Base-by-base conservation (phyloP, 2,888 invertebrate species). In the Hypomecis atomaria region DNA sequence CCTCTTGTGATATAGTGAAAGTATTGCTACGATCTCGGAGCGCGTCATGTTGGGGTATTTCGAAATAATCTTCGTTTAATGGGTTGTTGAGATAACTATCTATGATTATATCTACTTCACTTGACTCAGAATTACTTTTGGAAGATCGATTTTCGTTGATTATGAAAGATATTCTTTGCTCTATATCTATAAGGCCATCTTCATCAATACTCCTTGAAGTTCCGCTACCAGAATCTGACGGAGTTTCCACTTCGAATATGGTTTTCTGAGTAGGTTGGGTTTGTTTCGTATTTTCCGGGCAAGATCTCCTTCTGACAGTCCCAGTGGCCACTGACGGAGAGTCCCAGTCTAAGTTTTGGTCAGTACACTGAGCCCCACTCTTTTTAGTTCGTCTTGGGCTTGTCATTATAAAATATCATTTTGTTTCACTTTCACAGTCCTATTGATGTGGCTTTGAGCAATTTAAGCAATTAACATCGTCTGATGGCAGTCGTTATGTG, bases 301-400 rank as follows among this genome's bases (percentile, higher is more conserved):
- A 90, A 38, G 93, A 90, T 59, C 95, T 94, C 70, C 96, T 91
- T 71, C 95, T 96, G 4, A 96, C 95, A 1, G 96, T 96, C 10
- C 96, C 96, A 0, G 96, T 96, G 79, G 94, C 94, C 38, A 94
- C 89, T 34, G 95, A 96, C 43, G 96, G 95, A 34, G 95, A 95
- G 82, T 96, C 96, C 96, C 96, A 96, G 81, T 96, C 96, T 70
- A 95, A 79, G 71, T 83, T 86, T 75, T 85, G 89, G 62, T 84
- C 76, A 70, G 82, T 76, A 82, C 88, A 86, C 79, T 88, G 89
- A 77, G 83, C 84, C 69, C 80, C 84, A 86, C 80, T 84, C 71
- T 89, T 90, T 87, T 88, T 90, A 76, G 85, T 84, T 77, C 89
- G 90, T 87, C 92, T 92, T 76, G 90, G 93, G 79, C 92, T 93